phyloP scores from a whole-genome alignment of 2,888 invertebrate genomes.

The Trachelus troglodyta region DNA sequence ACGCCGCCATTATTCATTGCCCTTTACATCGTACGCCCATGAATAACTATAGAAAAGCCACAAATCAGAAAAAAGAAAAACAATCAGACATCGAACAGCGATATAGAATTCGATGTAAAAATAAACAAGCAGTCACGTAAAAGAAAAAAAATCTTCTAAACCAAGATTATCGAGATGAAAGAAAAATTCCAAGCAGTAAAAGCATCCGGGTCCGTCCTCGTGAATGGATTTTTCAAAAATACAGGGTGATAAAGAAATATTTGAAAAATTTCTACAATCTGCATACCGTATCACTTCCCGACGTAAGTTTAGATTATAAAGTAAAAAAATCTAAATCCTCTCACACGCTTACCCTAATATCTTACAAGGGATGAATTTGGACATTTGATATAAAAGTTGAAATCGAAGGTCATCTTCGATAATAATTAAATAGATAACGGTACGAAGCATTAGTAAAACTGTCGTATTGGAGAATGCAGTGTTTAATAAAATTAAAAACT shows the following conservation, averaged over 20 bases:
- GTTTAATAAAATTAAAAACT: constrained; percentile 16
- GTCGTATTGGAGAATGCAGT: not conserved
- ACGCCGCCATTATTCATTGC: not conserved
- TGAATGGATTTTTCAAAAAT: not conserved
- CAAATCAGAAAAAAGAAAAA: not conserved
- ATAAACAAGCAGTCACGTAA: not conserved
- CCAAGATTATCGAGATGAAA: not conserved
- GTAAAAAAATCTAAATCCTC: not conserved
- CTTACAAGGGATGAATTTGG: not conserved
- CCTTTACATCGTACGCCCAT: not conserved
- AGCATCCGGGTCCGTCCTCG: not conserved
- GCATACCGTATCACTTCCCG: no score
- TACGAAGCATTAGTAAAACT: not conserved
- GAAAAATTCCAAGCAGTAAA: not conserved
- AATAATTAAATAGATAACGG: not conserved
- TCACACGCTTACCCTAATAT: not conserved
- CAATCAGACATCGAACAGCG: not conserved
- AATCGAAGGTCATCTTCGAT: not conserved
- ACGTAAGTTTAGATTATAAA: no score
- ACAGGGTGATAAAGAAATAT: not conserved
- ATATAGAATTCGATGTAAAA: not conserved
- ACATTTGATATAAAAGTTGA: not conserved
- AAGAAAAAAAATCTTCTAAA: not conserved
- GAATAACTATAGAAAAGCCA: not conserved
- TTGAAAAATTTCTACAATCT: not conserved